A percentile compares a stretch with the other conserved stretches of the same genome.
phyloP scores from a whole-genome alignment of 92 coral and sea anemone genomes.

The Porites divaricata region DNA sequence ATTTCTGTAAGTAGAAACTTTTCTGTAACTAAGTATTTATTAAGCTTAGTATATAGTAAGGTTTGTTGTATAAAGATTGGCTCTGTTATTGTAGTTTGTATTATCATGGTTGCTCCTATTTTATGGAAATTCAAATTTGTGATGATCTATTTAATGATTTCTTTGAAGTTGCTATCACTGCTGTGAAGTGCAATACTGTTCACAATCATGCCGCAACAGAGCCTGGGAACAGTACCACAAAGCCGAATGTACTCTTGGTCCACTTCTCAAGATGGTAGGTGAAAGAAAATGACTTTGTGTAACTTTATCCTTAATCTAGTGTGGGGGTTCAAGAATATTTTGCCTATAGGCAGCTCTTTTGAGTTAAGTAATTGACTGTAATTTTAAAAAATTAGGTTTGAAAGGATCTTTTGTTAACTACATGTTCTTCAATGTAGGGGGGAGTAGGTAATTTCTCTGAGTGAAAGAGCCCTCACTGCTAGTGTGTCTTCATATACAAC shows the following conservation, averaged over 20 bases:
- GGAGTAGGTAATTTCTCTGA: too few relatives aligned
- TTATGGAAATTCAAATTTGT: neutral
- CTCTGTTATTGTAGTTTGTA: neutral
- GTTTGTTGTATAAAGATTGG: too few relatives aligned
- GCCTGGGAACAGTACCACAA: slow-evolving; percentile 84
- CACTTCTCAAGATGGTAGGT: slow-evolving; percentile 47
- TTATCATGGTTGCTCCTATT: neutral
- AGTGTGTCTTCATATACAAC: neutral
- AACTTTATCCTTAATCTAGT: too few relatives aligned
- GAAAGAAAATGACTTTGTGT: too few relatives aligned
- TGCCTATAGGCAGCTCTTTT: too few relatives aligned
- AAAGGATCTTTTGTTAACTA: too few relatives aligned
- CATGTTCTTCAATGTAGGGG: too few relatives aligned
- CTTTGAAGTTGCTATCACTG: slow-evolving; percentile 64
- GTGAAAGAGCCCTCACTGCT: neutral
- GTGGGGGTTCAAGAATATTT: too few relatives aligned
- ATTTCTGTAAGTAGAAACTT: slow-evolving; percentile 70
- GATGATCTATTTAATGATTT: neutral
- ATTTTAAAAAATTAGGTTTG: too few relatives aligned
- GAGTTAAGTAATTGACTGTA: too few relatives aligned
- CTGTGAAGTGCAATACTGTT: slow-evolving; percentile 84
- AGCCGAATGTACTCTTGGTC: slow-evolving; percentile 79
- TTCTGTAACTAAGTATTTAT: neutral
- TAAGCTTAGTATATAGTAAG: neutral
- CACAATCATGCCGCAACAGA: slow-evolving; percentile 74